Conservation (phyloP, 2,797 vertebrate genomes). For the Sciurus carolinensis region DNA sequence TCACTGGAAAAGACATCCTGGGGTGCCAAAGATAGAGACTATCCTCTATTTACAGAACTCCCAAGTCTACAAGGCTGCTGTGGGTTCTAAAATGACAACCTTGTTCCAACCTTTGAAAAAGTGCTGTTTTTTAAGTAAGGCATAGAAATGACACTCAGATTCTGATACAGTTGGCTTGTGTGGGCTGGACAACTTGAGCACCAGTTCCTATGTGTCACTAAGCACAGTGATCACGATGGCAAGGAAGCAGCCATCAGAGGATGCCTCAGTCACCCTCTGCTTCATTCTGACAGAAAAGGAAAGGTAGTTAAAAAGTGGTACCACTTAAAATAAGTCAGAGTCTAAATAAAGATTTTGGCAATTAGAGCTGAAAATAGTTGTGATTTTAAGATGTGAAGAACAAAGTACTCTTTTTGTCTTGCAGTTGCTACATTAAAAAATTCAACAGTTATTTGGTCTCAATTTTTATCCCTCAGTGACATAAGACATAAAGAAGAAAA, state of each 20-base stretch:
- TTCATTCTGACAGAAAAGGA: slow-evolving; percentile 47
- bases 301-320: slow-evolving; percentile 47
- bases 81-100: slow-evolving; percentile 36
- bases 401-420: neutral
- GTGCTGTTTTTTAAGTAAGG: neutral
- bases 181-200: slow-evolving; percentile 26
- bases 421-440: slow-evolving; percentile 30
- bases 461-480: neutral
- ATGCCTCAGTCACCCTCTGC: neutral
- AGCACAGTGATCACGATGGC: slow-evolving; percentile 52
- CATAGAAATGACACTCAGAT: neutral
- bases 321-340: slow-evolving; percentile 73
- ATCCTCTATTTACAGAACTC: slow-evolving; percentile 11
- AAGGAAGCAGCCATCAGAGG: neutral
- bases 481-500: neutral
- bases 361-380: slow-evolving; percentile 28
- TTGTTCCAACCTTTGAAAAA: slow-evolving; percentile 47
- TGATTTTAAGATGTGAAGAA: slow-evolving; percentile 32
- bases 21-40: neutral
- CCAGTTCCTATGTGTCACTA: slow-evolving; percentile 45
- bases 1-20: neutral
- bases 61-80: neutral
- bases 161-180: neutral
- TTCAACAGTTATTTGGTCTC: neutral
- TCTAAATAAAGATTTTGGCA: slow-evolving; percentile 73